These are phyloP conservation scores for Grapholita molesta DNA, from an alignment of 1,140 invertebrate genomes.

Conservation along the genomic window DNA sequence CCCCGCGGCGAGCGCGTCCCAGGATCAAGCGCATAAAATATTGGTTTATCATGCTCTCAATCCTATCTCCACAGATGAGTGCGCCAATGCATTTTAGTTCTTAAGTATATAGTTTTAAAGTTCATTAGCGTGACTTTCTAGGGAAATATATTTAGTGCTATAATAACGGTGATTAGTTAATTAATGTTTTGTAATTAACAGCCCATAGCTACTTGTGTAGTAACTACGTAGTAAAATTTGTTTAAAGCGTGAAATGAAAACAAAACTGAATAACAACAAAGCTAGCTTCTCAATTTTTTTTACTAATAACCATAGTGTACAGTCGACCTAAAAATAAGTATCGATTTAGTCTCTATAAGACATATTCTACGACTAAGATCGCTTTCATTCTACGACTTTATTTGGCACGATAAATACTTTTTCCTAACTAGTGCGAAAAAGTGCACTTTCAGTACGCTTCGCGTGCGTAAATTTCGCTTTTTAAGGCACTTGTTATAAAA, in stretches of 20 bases:
- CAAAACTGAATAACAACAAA: background rate
- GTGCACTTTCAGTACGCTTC: too few species aligned
- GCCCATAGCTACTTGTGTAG: background rate
- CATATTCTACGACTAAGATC: too few species aligned
- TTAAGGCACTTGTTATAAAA: too few species aligned
- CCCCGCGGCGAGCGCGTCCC: background rate
- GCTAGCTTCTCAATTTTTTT: too few species aligned
- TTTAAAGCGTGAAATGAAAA: background rate
- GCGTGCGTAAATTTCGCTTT: too few species aligned
- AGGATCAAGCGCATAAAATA: constrained; percentile 12
- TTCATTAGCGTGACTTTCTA: background rate
- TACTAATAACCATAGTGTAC: too few species aligned
- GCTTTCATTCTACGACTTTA: too few species aligned
- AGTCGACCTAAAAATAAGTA: too few species aligned
- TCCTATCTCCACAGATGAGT: background rate
- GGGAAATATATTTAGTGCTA: background rate
- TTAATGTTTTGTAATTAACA: background rate
- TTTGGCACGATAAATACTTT: too few species aligned
- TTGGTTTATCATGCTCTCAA: constrained; percentile 10
- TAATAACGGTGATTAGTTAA: constrained; percentile 3
- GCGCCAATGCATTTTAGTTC: background rate
- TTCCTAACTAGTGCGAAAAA: too few species aligned
- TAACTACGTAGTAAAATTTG: background rate
- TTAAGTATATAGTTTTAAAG: background rate
- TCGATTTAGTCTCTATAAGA: too few species aligned